A percentile compares a stretch with the other conserved stretches of the same genome.
phyloP scores from a whole-genome alignment of 2,888 invertebrate species.

The Clunio marinus region DNA sequence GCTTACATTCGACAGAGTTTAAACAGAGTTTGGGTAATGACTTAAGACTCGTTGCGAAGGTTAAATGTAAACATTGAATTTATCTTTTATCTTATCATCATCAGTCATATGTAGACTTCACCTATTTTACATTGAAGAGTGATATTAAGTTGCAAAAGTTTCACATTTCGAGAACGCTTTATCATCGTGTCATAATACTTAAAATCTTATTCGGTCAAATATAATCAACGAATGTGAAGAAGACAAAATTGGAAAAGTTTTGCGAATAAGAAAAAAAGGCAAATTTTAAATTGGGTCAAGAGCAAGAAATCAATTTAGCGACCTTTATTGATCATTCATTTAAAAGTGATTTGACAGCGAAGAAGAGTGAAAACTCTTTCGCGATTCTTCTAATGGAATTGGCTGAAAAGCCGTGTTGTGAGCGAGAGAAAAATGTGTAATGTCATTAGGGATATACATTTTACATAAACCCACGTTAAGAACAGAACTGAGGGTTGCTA shows the following conservation, averaged over 20 bases:
- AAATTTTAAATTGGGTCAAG: slow-evolving; percentile 15
- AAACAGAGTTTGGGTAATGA: no score
- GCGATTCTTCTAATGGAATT: no score
- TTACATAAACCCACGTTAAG: not conserved
- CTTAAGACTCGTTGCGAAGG: not conserved
- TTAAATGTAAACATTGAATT: slow-evolving; percentile 2
- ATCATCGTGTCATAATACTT: no score
- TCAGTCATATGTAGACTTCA: no score
- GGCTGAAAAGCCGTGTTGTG: no score
- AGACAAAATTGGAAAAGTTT: not conserved
- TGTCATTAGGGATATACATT: slow-evolving; percentile 6
- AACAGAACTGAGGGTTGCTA: not conserved
- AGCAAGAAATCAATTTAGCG: slow-evolving; percentile 17
- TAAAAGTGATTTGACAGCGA: not conserved
- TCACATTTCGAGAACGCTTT: no score
- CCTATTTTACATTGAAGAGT: no score
- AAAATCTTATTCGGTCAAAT: slow-evolving; percentile 7
- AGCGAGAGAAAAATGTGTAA: not conserved
- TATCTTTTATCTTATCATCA: slow-evolving; percentile 5
- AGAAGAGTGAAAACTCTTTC: no score
- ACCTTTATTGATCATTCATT: not conserved
- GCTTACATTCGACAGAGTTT: not conserved
- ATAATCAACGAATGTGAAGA: not conserved
- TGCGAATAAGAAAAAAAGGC: not conserved
- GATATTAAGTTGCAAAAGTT: no score